Base-by-base conservation (phyloP, 2,888 invertebrate genomes). In the Ochropleura leucogaster region DNA sequence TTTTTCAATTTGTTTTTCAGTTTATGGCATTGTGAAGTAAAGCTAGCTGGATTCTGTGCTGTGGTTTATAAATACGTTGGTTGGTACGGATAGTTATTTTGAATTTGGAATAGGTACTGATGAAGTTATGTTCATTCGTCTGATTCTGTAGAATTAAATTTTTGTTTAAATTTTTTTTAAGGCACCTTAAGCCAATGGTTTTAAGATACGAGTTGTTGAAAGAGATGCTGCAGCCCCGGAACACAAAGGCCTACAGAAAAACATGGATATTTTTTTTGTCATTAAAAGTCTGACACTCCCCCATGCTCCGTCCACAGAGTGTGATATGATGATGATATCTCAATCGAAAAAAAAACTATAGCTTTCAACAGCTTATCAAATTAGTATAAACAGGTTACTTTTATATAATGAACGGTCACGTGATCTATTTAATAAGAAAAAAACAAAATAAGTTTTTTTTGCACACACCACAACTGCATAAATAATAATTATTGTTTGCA, bases 1-100 rank as follows among this genome's bases (percentile, higher is more conserved):
- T 92, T 91, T 92, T 92, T 92, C 92, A 92, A 93, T 92, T 93
- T 90, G 89, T 87, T 87, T 83, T 83, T 67, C 72, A 59, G 64
- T 79, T 42, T 72, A 76, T 63, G 63, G 67, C 68, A 68, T 78
- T 80, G 71, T 85, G 82, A 59, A 80, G 71, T 72, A 68, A 75
- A 69, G 64, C 67, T 72, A 69, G 64, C 67, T 72, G 65, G 67
- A 69, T 74, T 74, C 44, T 64, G 42, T 62, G 49, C 69, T 20
- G 59, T 47, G 57, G 53, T 70, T 68, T 70, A 74, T 72, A 78
- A 81, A 81, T 70, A 72, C 42, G 30, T 82, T 67, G 66, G 30
- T 82, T 67, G 66, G 16, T 42, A 18, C 40, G 20, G 16, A 57
- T 59, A 68, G 5, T 46, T 46, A 20, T 12, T 65, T 68, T n/a